Base-by-base conservation (phyloP, 2,888 invertebrate species). In the Buathra laborator region DNA sequence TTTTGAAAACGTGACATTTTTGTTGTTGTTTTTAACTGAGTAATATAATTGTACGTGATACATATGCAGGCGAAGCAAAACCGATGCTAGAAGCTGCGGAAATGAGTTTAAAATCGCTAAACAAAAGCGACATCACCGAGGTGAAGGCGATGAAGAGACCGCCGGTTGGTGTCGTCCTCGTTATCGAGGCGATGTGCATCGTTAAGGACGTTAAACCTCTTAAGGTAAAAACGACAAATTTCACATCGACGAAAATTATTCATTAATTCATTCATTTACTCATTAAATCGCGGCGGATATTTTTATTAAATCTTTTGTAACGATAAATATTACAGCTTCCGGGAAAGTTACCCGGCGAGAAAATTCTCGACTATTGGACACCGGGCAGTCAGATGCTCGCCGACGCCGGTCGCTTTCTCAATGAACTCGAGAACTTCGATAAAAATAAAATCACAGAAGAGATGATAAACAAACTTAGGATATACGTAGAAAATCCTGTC, bases 71-170 rank as follows among this genome's bases (percentile, higher is more conserved):
- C 91, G 96, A 97, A 92, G 99, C 98, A 0, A 95, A 98, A 94
- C 99, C 99, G 0, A 97, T 98, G 53, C 94, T 99, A 29, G 95
- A 96, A 86, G 98, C 97, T 3, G 99, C 99, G 0, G 96, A 98
- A 86, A 95, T 96, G 74, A 98, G 98, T 32, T 94, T 99, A 5
- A 97, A 98, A 91, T 97, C 98, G 3, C 94, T 99, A n/a, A 98
- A 98, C 91, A 97, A 98, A 75, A 96, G 96, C 88, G 99, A 99
- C 92, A 97, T 99, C 24, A 97, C 97, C 19, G 96, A 98, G 89
- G 97, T 99, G 75, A 98, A 98, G 93, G 97, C 98, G 0, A 97
- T 99, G 97, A 98, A 98, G 95, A 97, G 97, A 90, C 99, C 99
- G 0, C 99, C 99, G 0, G 95, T 95, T 0, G 97, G 98, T 0